A percentile compares a stretch with the other conserved stretches of the same genome.
These are phyloP conservation scores for Nemotelus nigrinus DNA, from an alignment of 2,888 invertebrate genomes.

Conservation along the genomic window DNA sequence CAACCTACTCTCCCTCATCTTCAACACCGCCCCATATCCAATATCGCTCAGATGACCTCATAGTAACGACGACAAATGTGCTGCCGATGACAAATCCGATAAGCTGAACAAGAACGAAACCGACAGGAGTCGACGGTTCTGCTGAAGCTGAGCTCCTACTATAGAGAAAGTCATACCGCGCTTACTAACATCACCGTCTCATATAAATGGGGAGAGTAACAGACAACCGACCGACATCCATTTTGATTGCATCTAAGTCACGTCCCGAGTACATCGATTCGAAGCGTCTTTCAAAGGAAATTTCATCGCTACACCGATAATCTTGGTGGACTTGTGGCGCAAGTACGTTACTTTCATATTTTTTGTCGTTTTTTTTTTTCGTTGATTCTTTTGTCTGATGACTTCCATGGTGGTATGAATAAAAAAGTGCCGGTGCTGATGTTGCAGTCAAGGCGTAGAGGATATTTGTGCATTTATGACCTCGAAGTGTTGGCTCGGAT, in stretches of 20 bases:
- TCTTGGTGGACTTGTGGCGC: too few species aligned
- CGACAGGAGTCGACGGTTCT: too few species aligned
- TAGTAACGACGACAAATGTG: conserved; percentile 6
- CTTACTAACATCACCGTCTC: too few species aligned
- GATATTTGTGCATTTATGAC: not conserved
- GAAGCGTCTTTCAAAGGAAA: not conserved
- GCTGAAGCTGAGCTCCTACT: too few species aligned
- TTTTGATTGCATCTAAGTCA: conserved; percentile 32
- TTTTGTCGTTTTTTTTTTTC: not conserved
- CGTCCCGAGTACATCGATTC: not conserved
- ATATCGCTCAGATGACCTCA: not conserved
- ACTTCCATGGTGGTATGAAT: not conserved
- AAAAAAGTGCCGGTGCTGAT: not conserved
- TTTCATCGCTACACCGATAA: conserved; percentile 19
- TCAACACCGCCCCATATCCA: too few species aligned
- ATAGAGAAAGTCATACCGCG: too few species aligned
- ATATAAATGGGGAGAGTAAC: too few species aligned
- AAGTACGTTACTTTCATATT: not conserved
- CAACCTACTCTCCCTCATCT: too few species aligned
- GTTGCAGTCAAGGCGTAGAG: not conserved
- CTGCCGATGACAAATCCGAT: not conserved
- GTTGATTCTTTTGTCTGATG: not conserved
- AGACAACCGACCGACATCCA: not conserved
- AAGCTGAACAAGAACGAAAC: not conserved
- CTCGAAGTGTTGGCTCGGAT: not conserved